A percentile compares a stretch with the other conserved stretches of the same genome.
These are phyloP conservation scores for Lepus europaeus DNA, from an alignment of 2,113 vertebrate genomes.

Conservation along the genomic window DNA sequence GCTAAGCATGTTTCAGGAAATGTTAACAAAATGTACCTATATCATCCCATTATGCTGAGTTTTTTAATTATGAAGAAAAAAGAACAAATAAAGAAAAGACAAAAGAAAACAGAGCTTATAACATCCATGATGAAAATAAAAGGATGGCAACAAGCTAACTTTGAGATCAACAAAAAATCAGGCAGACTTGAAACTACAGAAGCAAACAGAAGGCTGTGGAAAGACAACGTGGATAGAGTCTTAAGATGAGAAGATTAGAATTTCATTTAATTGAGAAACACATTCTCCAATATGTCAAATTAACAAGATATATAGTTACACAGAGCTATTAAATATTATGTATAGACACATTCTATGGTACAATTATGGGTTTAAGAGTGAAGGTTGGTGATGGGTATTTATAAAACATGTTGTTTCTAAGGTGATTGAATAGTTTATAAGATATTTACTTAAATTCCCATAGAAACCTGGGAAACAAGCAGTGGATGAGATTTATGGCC, in stretches of 20 bases:
- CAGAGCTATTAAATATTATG: neutral
- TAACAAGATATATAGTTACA: neutral
- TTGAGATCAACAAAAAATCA: neutral
- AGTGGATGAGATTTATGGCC: neutral
- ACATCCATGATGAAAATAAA: neutral
- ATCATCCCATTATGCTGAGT: neutral
- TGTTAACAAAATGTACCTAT: neutral
- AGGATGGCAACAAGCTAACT: neutral
- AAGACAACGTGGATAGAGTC: neutral
- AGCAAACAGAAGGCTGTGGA: neutral
- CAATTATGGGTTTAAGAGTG: conserved; percentile 1
- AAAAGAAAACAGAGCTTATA: neutral
- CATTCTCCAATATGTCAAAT: neutral
- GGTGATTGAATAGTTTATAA: conserved; percentile 30
- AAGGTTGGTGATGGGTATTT: neutral
- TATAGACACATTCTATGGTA: neutral
- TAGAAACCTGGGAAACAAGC: conserved; percentile 33
- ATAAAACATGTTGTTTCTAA: conserved; percentile 35
- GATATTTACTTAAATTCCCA: neutral
- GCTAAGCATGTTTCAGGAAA: neutral
- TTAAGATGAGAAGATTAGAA: neutral
- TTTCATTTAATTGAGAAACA: neutral
- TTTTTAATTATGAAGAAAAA: neutral
- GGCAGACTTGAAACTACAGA: neutral
- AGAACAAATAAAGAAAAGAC: neutral